Conservation (phyloP, 2,113 vertebrate genomes). For the Corvus moneduloides region DNA sequence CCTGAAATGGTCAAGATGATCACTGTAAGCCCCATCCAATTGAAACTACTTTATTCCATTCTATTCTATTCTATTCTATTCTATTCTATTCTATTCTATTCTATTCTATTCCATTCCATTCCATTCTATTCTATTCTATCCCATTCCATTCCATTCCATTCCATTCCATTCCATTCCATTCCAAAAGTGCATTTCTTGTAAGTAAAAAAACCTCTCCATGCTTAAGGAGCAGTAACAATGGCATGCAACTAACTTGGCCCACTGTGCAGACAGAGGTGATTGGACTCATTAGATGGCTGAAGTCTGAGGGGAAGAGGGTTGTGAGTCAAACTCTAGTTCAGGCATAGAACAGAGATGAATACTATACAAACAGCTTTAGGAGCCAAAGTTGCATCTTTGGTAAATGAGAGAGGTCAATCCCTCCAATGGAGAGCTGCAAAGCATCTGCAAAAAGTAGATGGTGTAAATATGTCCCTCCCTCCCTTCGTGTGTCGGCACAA, state of each 20-base stretch:
- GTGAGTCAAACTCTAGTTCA: background rate
- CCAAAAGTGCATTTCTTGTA: background rate
- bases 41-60: background rate
- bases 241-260: background rate
- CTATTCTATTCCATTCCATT: background rate
- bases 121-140: too few species aligned
- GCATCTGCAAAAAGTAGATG: background rate
- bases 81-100: too few species aligned
- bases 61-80: background rate
- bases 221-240: background rate
- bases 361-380: background rate
- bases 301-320: background rate
- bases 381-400: background rate
- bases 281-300: background rate
- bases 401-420: background rate
- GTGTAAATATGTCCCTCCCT: background rate
- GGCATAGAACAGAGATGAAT: background rate
- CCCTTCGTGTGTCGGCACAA: background rate
- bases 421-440: background rate
- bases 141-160: background rate
- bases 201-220: background rate
- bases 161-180: background rate
- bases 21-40: background rate
- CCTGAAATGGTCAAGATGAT: background rate
- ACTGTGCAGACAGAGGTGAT: background rate